Conservation (phyloP, 1,140 invertebrate species). For the Heterodera schachtii region DNA sequence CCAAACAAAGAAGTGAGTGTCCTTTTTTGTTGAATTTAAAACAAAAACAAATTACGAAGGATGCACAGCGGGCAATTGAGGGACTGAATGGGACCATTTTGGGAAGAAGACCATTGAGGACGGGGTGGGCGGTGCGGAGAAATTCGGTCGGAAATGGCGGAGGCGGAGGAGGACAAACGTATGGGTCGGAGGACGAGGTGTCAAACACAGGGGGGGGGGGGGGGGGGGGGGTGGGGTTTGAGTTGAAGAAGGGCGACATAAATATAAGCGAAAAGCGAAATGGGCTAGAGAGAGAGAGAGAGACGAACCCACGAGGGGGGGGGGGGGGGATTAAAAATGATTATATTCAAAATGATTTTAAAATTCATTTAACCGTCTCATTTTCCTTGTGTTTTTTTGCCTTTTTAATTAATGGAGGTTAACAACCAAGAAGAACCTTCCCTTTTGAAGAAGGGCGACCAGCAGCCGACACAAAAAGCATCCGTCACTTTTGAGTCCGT, state of each 20-base stretch:
- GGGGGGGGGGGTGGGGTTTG: too few species aligned
- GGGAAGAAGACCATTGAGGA: slow-evolving; percentile 92
- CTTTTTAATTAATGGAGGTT: background rate
- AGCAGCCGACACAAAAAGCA: background rate
- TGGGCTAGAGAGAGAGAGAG: too few species aligned
- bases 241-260: too few species aligned
- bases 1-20: slow-evolving; percentile 90
- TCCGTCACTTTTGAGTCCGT: slow-evolving; percentile 79
- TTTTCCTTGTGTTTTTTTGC: background rate
- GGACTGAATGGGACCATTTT: slow-evolving; percentile 99
- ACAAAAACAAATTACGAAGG: slow-evolving; percentile 67
- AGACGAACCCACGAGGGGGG: too few species aligned
- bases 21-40: background rate
- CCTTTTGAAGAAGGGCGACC: background rate
- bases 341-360: too few species aligned
- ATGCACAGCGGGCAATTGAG: slow-evolving; percentile 93
- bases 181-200: slow-evolving; percentile 17
- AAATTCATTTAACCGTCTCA: background rate
- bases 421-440: background rate
- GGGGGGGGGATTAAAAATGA: too few species aligned
- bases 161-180: background rate
- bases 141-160: background rate
- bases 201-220: background rate
- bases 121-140: slow-evolving; percentile 97
- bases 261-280: too few species aligned